Conservation (phyloP, 2,797 vertebrate genomes). For the Channa striata region DNA sequence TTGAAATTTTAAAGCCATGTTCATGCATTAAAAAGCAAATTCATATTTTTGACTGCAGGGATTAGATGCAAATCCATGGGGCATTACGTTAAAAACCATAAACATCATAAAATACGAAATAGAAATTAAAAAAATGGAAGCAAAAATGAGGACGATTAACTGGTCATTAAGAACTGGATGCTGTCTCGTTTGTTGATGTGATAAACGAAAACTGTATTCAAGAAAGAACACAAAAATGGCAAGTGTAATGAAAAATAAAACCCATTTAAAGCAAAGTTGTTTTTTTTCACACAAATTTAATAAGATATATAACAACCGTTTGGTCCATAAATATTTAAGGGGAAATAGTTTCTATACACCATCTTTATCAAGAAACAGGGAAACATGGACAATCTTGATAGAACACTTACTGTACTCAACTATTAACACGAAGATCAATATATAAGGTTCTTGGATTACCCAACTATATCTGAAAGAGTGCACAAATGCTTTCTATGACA, state of each 20-base stretch:
- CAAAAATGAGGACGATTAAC: conserved; percentile 80
- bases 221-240: conserved; percentile 80
- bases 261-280: conserved; percentile 97
- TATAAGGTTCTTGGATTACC: conserved; percentile 98
- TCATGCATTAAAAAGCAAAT: conserved; percentile 95
- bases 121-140: conserved; percentile 84
- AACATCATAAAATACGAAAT: conserved; percentile 85
- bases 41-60: conserved; percentile 87
- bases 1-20: conserved; percentile 89
- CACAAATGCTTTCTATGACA: conserved; percentile 98
- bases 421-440: conserved; percentile 99
- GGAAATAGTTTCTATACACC: conserved; percentile 99
- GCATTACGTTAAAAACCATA: conserved; percentile 92
- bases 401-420: conserved; percentile 99
- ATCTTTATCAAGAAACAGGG: conserved; percentile 99
- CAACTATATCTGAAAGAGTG: conserved; percentile 99
- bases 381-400: conserved; percentile 99
- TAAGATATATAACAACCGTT: conserved; percentile 99
- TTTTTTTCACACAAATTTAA: conserved; percentile 99
- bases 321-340: conserved; percentile 99
- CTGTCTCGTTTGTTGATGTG: conserved; percentile 77
- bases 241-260: conserved; percentile 96
- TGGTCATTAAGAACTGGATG: conserved; percentile 76
- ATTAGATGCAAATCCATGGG: conserved; percentile 95
- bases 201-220: conserved; percentile 73